Conservation (phyloP, 2,113 vertebrate genomes). For the Lycaon pictus region DNA sequence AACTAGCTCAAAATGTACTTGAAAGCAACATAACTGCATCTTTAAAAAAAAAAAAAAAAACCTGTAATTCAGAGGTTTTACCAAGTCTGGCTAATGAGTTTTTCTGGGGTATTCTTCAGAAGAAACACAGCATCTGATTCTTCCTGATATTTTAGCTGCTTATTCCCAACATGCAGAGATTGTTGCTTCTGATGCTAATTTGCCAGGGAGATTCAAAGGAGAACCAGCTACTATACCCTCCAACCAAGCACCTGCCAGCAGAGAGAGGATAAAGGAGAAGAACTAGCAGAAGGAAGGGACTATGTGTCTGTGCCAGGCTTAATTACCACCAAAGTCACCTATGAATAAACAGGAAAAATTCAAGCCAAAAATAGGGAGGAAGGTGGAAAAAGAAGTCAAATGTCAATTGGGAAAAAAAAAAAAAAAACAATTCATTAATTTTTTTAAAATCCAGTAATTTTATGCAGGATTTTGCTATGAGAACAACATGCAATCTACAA, state of each 20-base stretch:
- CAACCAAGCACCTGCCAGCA: neutral
- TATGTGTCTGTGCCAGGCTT: neutral
- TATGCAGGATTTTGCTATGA: neutral
- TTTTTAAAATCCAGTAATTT: neutral
- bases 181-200: neutral
- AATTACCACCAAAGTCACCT: neutral
- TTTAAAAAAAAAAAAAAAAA: neutral
- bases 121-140: constrained; percentile 13
- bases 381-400: constrained; percentile 11
- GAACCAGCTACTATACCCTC: neutral
- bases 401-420: constrained; percentile 2
- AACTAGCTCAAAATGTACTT: constrained; percentile 49
- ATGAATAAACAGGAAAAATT: neutral
- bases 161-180: neutral
- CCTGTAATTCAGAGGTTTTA: constrained; percentile 38
- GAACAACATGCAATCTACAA: neutral
- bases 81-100: constrained; percentile 53
- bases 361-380: constrained; percentile 33
- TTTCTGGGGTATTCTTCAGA: constrained; percentile 30
- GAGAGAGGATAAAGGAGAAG: neutral
- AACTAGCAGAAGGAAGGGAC: neutral
- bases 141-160: constrained; percentile 37
- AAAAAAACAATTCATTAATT: neutral
- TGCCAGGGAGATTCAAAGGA: constrained; percentile 37
- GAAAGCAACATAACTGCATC: constrained; percentile 47